A percentile compares a stretch with the other conserved stretches of the same genome.
phyloP scores from a whole-genome alignment of 2,888 invertebrate genomes.

The Gymnocheta viridis region DNA sequence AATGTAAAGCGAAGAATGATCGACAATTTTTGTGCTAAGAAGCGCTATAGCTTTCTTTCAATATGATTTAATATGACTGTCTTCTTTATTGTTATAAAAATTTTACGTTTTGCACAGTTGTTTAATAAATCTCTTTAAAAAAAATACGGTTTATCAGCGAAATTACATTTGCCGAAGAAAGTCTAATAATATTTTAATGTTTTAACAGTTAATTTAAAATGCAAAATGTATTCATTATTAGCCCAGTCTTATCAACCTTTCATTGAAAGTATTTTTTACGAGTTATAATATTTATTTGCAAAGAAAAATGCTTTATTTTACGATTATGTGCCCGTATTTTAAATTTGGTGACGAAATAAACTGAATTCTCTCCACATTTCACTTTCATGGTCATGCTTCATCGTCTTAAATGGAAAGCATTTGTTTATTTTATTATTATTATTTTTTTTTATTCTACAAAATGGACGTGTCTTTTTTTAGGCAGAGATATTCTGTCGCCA shows the following conservation, averaged over 20 bases:
- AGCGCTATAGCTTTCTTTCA: too few species aligned
- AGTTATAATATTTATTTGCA: constrained; percentile 4
- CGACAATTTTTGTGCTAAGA: too few species aligned
- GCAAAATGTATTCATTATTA: not conserved
- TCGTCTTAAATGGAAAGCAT: not conserved
- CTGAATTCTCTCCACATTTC: constrained; percentile 11
- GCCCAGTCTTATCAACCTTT: not conserved
- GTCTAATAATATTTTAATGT: not conserved
- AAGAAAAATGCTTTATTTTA: not conserved
- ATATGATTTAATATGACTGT: too few species aligned
- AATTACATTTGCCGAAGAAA: not conserved
- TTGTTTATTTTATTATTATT: not conserved
- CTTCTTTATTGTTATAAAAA: too few species aligned
- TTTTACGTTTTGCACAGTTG: too few species aligned
- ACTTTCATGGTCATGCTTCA: constrained; percentile 24
- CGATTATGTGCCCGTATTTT: constrained; percentile 1
- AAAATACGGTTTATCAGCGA: not conserved
- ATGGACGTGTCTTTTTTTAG: constrained; percentile 38
- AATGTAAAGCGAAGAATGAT: too few species aligned
- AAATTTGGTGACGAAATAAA: not conserved
- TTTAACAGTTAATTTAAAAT: not conserved
- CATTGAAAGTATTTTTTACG: not conserved
- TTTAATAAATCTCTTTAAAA: too few species aligned
- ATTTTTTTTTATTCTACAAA: constrained; percentile 5
- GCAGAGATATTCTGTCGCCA: constrained; percentile 28